Conservation (phyloP, 35 echinoderm and acorn worm species). For the Apostichopus parvimensis region DNA sequence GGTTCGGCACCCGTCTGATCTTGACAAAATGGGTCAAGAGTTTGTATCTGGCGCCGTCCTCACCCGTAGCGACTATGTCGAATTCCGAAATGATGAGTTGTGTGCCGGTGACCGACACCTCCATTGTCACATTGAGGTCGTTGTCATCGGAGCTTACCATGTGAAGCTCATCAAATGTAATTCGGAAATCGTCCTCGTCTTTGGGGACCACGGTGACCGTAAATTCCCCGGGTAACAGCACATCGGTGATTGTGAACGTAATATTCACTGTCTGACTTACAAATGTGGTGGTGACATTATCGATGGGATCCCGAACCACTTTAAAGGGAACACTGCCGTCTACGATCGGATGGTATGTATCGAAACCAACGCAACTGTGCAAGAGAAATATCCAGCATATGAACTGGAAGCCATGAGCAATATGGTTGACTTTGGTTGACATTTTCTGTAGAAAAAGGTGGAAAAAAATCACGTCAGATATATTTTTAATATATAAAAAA, state of each 20-base stretch:
- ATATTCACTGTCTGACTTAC: not conserved
- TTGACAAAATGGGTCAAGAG: conserved; percentile 20
- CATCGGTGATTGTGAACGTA: not conserved
- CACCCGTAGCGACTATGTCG: not conserved
- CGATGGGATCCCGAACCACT: not conserved
- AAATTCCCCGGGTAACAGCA: not conserved
- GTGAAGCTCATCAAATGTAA: not conserved
- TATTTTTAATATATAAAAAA: not conserved
- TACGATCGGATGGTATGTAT: not conserved
- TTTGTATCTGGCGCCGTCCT: not conserved
- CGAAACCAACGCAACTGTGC: not conserved
- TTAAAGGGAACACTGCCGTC: not conserved
- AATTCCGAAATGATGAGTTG: not conserved
- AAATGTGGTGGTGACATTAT: not conserved
- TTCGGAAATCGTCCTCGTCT: not conserved
- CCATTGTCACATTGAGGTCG: not conserved
- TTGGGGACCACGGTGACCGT: not conserved
- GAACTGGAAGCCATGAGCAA: not conserved
- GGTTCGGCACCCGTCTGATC: conserved; percentile 7
- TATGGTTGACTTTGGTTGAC: not conserved
- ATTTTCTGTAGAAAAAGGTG: not conserved
- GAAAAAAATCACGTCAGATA: not conserved
- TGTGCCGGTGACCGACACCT: not conserved
- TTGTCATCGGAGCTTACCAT: not conserved
- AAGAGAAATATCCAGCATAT: not conserved